These are phyloP conservation scores for Rallus crepitans DNA, from an alignment of 2,797 vertebrate genomes.

Conservation along the genomic window DNA sequence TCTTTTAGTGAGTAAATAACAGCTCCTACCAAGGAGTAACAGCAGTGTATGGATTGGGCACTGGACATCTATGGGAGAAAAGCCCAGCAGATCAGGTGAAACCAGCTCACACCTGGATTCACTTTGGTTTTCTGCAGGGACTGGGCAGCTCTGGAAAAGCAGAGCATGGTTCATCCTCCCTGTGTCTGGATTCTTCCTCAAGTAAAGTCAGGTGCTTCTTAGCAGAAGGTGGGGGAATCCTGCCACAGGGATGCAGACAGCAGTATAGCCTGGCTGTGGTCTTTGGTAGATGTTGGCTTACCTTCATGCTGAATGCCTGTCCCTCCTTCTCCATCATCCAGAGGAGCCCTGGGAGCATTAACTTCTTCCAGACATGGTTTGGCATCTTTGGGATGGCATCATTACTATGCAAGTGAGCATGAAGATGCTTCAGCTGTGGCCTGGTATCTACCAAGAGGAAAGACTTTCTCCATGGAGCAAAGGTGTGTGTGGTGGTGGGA, in stretches of 20 bases:
- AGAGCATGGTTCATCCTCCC: background rate
- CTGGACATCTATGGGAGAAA: background rate
- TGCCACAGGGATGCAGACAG: background rate
- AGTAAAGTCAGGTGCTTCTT: background rate
- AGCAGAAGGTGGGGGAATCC: background rate
- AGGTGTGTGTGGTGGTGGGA: background rate
- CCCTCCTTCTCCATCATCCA: background rate
- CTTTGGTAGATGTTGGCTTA: background rate
- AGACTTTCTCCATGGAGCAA: fast-evolving
- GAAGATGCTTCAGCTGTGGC: background rate
- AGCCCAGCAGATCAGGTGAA: background rate
- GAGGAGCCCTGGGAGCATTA: background rate
- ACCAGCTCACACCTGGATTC: background rate
- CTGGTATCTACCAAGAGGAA: background rate
- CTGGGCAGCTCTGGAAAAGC: background rate
- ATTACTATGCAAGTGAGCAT: fast-evolving
- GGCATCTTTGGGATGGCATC: background rate
- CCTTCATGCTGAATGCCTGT: background rate
- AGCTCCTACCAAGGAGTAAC: background rate
- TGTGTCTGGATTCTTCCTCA: background rate
- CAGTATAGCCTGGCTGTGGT: background rate
- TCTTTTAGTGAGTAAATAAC: background rate
- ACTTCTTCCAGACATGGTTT: background rate
- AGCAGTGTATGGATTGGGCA: background rate
- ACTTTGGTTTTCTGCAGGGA: background rate